These are phyloP conservation scores for Xenopus laevis DNA, from an alignment of 2,113 vertebrate species.

Conservation along the genomic window DNA sequence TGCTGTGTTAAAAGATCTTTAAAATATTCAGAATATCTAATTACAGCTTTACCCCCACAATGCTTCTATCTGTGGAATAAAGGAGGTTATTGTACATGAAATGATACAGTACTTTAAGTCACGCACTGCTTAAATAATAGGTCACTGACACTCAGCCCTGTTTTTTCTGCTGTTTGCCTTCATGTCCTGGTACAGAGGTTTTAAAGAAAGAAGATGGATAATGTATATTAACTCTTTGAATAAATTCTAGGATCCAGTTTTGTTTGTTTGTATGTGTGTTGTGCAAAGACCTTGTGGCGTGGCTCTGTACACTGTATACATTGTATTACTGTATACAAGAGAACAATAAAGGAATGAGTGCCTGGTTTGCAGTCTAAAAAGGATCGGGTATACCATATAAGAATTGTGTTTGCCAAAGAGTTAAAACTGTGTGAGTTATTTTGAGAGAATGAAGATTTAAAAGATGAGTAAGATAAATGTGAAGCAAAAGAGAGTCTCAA, in stretches of 20 bases:
- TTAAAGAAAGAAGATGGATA: constrained; percentile 32
- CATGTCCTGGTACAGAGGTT: constrained; percentile 17
- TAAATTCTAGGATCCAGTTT: neutral
- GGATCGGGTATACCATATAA: too few species aligned
- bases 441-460: too few species aligned
- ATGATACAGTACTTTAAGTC: constrained; percentile 45
- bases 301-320: too few species aligned
- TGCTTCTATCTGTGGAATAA: constrained; percentile 44
- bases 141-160: constrained; percentile 42
- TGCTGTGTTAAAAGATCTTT: constrained; percentile 39
- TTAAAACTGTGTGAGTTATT: too few species aligned
- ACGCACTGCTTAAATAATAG: constrained; percentile 43
- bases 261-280: too few species aligned
- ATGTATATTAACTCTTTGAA: constrained; percentile 11
- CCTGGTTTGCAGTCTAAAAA: too few species aligned
- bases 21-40: constrained; percentile 44
- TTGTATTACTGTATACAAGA: too few species aligned
- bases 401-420: too few species aligned
- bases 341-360: too few species aligned
- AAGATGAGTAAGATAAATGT: too few species aligned
- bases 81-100: constrained; percentile 44
- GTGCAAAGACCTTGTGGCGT: too few species aligned
- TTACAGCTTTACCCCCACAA: constrained; percentile 41
- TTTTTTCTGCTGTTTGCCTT: constrained; percentile 38
- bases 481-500: too few species aligned